Conservation (phyloP, 1,140 invertebrate genomes). For the Nomia melanderi region DNA sequence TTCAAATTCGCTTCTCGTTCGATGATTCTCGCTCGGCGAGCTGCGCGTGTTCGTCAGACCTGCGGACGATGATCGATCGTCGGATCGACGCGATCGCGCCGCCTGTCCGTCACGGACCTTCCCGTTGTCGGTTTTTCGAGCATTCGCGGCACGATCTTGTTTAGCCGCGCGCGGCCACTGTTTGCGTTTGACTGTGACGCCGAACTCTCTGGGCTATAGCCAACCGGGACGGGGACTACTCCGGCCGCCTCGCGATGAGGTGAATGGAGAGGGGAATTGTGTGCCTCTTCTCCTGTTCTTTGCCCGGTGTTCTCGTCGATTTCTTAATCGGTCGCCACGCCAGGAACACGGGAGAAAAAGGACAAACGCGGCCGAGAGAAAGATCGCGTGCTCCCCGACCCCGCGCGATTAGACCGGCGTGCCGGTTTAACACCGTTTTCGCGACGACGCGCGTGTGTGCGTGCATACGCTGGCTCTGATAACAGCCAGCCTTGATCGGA, state of each 20-base stretch:
- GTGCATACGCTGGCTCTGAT: constrained; percentile 13
- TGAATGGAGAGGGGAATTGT: constrained; percentile 55
- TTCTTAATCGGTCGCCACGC: constrained; percentile 41
- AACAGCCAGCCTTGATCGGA: neutral
- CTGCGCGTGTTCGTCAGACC: neutral
- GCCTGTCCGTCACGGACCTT: neutral
- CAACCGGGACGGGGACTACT: constrained; percentile 49
- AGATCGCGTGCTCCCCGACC: neutral
- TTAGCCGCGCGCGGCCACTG: constrained; percentile 58
- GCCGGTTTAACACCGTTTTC: neutral
- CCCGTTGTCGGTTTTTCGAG: constrained; percentile 31
- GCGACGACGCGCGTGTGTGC: too few species aligned
- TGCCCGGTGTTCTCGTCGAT: constrained; percentile 34
- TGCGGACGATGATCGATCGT: constrained; percentile 19
- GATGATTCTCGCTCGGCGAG: too few species aligned
- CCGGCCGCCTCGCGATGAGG: constrained; percentile 51
- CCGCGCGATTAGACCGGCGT: too few species aligned
- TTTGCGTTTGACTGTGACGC: constrained; percentile 67
- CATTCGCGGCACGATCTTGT: constrained; percentile 47
- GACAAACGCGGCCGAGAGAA: too few species aligned
- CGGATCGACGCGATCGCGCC: neutral
- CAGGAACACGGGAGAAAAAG: neutral
- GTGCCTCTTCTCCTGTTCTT: constrained; percentile 55
- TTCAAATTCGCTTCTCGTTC: too few species aligned
- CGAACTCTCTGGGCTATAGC: constrained; percentile 52